Percentiles rank a stretch among this genome's conserved stretches.
phyloP scores from a whole-genome alignment of 2,797 vertebrate genomes.

The Manis pentadactyla region DNA sequence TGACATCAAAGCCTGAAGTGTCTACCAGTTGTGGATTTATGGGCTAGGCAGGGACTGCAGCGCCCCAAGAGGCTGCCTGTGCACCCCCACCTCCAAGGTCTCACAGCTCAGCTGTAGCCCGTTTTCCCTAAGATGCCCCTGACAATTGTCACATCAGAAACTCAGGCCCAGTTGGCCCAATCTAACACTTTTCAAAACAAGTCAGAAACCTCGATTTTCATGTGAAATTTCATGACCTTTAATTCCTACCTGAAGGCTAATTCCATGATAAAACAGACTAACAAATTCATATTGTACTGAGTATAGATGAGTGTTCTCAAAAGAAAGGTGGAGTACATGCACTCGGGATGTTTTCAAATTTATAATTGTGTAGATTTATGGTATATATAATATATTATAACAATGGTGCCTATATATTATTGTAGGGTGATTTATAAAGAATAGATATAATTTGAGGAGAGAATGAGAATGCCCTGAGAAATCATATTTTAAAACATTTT shows the following conservation, averaged over 20 bases:
- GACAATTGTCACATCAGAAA: not conserved
- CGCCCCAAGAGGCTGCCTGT: not conserved
- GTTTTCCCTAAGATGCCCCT: not conserved
- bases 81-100: no score
- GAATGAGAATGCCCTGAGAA: not conserved
- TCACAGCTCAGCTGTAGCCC: not conserved
- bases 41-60: not conserved
- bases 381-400: not conserved
- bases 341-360: not conserved
- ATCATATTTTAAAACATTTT: not conserved
- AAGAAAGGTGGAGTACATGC: not conserved
- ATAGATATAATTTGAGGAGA: not conserved
- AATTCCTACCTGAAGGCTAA: not conserved
- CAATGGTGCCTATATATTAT: not conserved
- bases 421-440: not conserved
- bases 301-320: not conserved
- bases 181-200: not conserved
- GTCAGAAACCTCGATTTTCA: slow-evolving; percentile 20
- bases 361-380: not conserved
- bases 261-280: not conserved
- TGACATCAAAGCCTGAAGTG: not conserved
- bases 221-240: not conserved
- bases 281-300: not conserved
- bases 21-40: not conserved
- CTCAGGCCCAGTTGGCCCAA: not conserved